Evolutionary conservation across 2,888 invertebrate genomes (phyloP).

Genomic region (Syritta pipiens): DNA sequence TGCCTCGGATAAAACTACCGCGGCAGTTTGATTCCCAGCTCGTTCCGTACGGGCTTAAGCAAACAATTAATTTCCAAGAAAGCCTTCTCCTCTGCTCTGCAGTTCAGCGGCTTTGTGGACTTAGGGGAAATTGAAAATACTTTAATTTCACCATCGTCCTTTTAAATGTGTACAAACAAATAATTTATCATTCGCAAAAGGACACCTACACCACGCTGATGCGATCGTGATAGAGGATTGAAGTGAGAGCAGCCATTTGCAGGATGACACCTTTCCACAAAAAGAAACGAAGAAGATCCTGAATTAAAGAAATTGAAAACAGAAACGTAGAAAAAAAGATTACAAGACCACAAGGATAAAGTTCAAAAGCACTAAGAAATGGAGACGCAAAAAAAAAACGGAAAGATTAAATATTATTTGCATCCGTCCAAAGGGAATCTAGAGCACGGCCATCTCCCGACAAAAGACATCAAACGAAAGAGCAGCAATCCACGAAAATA

Average conservation of each 20-base stretch:
- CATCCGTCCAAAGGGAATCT: conserved; percentile 12
- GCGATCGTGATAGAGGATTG: conserved; percentile 2
- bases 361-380: conserved; percentile 43
- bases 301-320: conserved; percentile 60
- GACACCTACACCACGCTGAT: conserved; percentile 26
- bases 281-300: conserved; percentile 5
- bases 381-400: neutral
- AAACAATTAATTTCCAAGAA: conserved; percentile 59
- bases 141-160: conserved; percentile 49
- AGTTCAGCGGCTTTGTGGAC: conserved; percentile 34
- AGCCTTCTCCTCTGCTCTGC: conserved; percentile 11
- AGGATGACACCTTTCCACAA: conserved; percentile 38
- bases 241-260: conserved; percentile 21
- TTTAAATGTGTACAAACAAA: conserved; percentile 54
- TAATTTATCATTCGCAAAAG: conserved; percentile 51
- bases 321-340: conserved; percentile 29
- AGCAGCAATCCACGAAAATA: conserved; percentile 19
- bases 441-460: neutral
- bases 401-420: conserved; percentile 34
- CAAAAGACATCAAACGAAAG: conserved; percentile 34
- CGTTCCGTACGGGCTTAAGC: conserved; percentile 33
- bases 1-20: conserved; percentile 17
- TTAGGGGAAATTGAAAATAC: conserved; percentile 53
- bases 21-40: conserved; percentile 39
- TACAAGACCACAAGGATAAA: conserved; percentile 36